A percentile compares a stretch with the other conserved stretches of the same genome.
phyloP scores from a whole-genome alignment of 2,888 invertebrate genomes.

The Trisateles emortualis region DNA sequence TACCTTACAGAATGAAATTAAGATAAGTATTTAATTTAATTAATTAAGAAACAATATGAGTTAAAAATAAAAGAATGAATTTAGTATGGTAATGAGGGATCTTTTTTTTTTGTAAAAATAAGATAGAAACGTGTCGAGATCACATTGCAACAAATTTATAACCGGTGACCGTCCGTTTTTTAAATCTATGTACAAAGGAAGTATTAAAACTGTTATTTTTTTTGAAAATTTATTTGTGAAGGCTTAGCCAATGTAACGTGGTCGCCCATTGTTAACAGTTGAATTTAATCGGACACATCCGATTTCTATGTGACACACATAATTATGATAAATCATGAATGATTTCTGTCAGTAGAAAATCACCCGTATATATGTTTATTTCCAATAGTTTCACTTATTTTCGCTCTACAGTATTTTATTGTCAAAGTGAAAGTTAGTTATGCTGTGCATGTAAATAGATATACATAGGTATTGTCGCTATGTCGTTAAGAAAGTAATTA shows the following conservation, averaged over 20 bases:
- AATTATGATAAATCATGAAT: constrained; percentile 18
- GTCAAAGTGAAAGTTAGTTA: neutral
- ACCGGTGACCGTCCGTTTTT: no score
- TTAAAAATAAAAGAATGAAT: no score
- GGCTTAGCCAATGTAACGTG: constrained; percentile 24
- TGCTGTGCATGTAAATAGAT: neutral
- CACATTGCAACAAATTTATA: no score
- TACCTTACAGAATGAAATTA: no score
- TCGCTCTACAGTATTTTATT: neutral
- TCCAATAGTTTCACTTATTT: constrained; percentile 39
- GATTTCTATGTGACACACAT: constrained; percentile 33
- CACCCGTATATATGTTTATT: constrained; percentile 49
- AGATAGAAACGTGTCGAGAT: no score
- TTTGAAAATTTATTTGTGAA: no score
- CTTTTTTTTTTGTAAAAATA: no score
- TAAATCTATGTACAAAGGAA: no score
- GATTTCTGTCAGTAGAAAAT: constrained; percentile 56
- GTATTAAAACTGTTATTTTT: no score
- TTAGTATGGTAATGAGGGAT: no score
- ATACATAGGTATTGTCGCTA: constrained; percentile 5
- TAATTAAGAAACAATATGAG: no score
- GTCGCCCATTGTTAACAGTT: constrained; percentile 27
- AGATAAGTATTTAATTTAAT: no score
- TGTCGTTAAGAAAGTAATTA: neutral
- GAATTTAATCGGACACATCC: constrained; percentile 60